A percentile compares a stretch with the other conserved stretches of the same genome.
phyloP scores from a whole-genome alignment of 2,113 vertebrate genomes.

The Cranoglanis bouderius region DNA sequence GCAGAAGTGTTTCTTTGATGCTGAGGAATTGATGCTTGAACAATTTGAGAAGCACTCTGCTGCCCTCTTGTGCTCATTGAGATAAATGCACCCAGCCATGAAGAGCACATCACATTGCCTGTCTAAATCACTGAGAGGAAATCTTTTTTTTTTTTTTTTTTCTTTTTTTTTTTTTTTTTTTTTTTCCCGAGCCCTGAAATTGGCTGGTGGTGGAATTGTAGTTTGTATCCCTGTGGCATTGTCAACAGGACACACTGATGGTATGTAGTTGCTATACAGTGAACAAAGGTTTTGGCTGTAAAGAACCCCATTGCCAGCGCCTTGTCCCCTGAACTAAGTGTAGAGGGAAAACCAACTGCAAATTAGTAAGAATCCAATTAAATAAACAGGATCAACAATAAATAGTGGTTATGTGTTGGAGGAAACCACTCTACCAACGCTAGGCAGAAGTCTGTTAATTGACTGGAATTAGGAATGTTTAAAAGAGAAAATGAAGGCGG shows the following conservation, averaged over 20 bases:
- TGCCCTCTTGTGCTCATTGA: constrained; percentile 16
- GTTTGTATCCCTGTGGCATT: background rate
- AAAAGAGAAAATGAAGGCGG: background rate
- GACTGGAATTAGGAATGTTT: background rate
- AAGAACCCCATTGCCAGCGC: background rate
- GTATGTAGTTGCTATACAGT: background rate
- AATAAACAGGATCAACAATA: background rate
- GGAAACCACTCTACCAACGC: background rate
- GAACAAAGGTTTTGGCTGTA: background rate
- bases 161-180: too few relatives aligned
- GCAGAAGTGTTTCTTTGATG: background rate
- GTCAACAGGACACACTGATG: background rate
- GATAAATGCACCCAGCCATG: background rate
- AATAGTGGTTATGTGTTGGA: background rate
- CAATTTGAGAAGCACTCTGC: background rate
- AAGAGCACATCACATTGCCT: background rate
- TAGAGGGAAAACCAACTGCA: background rate
- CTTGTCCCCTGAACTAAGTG: background rate
- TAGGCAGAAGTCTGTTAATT: background rate
- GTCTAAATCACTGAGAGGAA: background rate
- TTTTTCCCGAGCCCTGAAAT: background rate
- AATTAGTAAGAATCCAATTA: background rate
- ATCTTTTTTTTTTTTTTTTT: background rate
- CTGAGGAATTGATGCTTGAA: background rate
- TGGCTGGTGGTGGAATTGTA: background rate